A percentile compares a stretch with the other conserved stretches of the same genome.
Conservation (phyloP, 2,888 invertebrate genomes). For the Aradus depressus region DNA sequence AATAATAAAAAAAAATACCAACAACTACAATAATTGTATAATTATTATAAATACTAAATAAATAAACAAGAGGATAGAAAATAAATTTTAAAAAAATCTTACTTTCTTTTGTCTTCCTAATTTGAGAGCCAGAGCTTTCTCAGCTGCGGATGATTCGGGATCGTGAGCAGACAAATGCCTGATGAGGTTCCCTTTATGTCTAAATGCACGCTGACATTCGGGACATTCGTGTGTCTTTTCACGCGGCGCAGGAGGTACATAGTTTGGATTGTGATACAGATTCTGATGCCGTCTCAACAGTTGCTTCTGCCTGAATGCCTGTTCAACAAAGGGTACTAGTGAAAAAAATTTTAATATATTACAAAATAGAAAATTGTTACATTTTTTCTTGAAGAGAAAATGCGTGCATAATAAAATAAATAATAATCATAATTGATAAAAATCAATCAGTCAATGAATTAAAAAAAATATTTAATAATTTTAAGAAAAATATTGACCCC, state of each 20-base stretch:
- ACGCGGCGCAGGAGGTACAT: slow-evolving; percentile 74
- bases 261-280: slow-evolving; percentile 82
- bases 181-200: slow-evolving; percentile 84
- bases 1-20: background rate
- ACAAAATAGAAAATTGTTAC: no score
- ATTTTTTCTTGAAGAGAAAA: no score
- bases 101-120: slow-evolving; percentile 63
- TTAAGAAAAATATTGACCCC: no score
- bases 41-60: background rate
- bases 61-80: background rate
- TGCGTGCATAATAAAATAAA: no score
- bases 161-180: slow-evolving; percentile 86
- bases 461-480: no score
- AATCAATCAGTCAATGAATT: no score
- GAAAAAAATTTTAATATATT: no score
- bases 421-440: no score
- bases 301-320: slow-evolving; percentile 71
- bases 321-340: no score
- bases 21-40: background rate
- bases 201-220: slow-evolving; percentile 40
- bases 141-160: slow-evolving; percentile 64
- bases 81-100: background rate
- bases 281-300: slow-evolving; percentile 81
- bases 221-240: slow-evolving; percentile 85
- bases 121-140: slow-evolving; percentile 63